Conservation (phyloP, 2,888 invertebrate species). For the Cephalotes varians region DNA sequence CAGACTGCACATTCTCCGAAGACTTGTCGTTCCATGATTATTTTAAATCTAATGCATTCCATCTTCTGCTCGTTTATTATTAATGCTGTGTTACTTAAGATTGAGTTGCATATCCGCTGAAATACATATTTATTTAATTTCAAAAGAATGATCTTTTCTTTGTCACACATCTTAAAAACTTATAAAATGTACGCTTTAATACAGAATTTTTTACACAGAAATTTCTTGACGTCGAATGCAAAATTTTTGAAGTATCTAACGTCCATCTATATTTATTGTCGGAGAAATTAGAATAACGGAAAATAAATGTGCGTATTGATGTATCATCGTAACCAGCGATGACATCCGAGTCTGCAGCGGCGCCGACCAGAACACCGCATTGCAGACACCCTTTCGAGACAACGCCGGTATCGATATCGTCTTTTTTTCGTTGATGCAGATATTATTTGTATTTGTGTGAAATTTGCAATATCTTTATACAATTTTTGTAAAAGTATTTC, state of each 20-base stretch:
- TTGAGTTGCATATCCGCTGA: not conserved
- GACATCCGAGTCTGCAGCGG: slow-evolving; percentile 6
- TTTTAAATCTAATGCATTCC: slow-evolving; percentile 28
- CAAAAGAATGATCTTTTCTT: not conserved
- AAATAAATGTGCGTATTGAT: slow-evolving; percentile 14
- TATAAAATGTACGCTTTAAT: not conserved
- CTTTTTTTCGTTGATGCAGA: not conserved
- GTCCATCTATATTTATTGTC: not conserved
- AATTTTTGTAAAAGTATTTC: not conserved
- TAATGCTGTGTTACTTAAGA: not conserved
- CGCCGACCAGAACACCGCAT: slow-evolving; percentile 51
- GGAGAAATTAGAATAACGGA: not conserved
- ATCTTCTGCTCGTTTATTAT: not conserved
- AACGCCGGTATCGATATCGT: not conserved
- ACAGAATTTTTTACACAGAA: not conserved
- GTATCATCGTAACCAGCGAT: slow-evolving; percentile 5
- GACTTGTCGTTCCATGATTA: slow-evolving; percentile 21
- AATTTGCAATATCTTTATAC: not conserved
- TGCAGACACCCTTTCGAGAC: slow-evolving; percentile 44
- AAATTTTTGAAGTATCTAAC: not conserved
- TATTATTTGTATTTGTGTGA: not conserved
- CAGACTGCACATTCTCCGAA: slow-evolving; percentile 8
- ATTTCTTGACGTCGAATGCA: not conserved
- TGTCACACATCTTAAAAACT: not conserved
- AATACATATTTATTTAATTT: not conserved